Evolutionary conservation across 2,797 vertebrate species (phyloP), one percentile per base, ranked within the genome.

Genomic region (Percopsis omiscomaycus): DNA sequence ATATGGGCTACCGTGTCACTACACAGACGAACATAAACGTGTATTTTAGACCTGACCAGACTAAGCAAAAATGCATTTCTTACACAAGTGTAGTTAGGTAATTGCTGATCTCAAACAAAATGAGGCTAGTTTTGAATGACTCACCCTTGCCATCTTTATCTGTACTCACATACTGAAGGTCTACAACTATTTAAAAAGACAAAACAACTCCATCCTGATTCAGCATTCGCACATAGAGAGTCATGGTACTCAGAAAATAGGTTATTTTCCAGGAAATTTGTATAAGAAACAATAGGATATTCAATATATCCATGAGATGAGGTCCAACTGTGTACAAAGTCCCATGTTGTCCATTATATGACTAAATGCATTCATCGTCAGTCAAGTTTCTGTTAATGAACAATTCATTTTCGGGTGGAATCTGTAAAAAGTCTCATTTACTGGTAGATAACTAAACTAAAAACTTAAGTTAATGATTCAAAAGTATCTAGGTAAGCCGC

Each of bases 101-200:
- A 85, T 75, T 74, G 74, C 69, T 73, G 45, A 86, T 81, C 73
- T 67, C 16, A 69, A 70, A 69, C 60, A 67, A 77, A 65, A 55
- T 29, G 13, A 3, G 64, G 60, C 69, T 63, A 54, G 49, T 72
- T 66, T 51, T 55, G 57, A 71, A 53, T 84, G 78, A 84, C 50
- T 86, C 81, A 83, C 30, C 68, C 5, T 46, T 71, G 56, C 71
- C 59, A 75, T 85, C 69, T 50, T 59, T 48, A 53, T 1, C 22
- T 50, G 59, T 48, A 56, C 22, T 70, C 29, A 74, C 47, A 64
- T 16, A 62, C 6, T 11, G 14, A 42, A 29, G 46, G 48, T 30
- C 2, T 4, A 29, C 8, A 51, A 27, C 15, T 11, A 16, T 13
- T 16, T 22, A 47, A 58, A 64, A 53, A 70, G 71, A 64, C 68